phyloP scores from a whole-genome alignment of 2,113 vertebrate genomes.

The Isichthys henryi region DNA sequence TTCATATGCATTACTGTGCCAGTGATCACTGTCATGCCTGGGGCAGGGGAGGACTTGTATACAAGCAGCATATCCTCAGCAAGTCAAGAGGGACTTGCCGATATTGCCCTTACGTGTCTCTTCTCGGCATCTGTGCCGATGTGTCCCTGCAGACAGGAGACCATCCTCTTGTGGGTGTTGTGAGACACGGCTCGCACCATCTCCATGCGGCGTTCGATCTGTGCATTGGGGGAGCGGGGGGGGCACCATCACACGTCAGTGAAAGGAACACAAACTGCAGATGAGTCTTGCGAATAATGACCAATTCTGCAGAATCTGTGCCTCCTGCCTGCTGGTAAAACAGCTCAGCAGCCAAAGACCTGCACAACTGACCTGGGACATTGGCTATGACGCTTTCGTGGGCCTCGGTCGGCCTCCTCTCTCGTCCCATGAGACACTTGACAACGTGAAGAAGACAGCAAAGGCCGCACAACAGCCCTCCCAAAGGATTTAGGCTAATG shows the following conservation, averaged over 20 bases:
- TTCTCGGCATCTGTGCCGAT: conserved; percentile 82
- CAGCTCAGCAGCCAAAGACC: not conserved
- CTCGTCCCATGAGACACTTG: not conserved
- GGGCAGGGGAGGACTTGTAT: not conserved
- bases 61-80: not conserved
- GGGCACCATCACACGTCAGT: not conserved
- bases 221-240: not conserved
- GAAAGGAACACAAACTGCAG: not conserved
- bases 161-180: conserved; percentile 82
- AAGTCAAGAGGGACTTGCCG: conserved; percentile 3
- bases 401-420: not conserved
- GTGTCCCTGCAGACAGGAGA: conserved; percentile 84
- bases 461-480: not conserved
- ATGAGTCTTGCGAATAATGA: not conserved
- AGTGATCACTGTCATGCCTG: not conserved
- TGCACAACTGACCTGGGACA: not conserved
- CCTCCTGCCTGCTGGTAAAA: not conserved
- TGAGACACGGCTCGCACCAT: conserved; percentile 83
- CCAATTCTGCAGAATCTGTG: too few relatives aligned
- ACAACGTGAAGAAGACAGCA: not conserved
- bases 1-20: conserved; percentile 31
- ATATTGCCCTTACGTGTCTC: conserved; percentile 76
- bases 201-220: conserved; percentile 94
- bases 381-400: not conserved
- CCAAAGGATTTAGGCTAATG: not conserved